Percentiles rank a stretch among this genome's conserved stretches.
phyloP scores from a whole-genome alignment of 1,140 invertebrate species.

The Macrosteles quadrilineatus region DNA sequence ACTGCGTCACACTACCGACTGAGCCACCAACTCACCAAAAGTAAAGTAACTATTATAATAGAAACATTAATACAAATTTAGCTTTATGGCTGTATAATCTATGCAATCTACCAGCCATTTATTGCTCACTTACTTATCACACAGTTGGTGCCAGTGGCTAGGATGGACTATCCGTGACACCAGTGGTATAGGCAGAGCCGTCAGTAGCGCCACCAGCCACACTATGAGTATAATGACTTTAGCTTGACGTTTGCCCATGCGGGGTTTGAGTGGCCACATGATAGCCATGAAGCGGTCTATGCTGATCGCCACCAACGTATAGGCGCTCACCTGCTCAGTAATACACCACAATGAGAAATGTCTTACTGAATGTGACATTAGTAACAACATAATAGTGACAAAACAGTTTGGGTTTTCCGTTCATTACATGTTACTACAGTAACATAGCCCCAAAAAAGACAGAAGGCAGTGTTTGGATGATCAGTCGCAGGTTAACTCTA shows the following conservation, averaged over 20 bases:
- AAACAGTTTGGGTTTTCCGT: not conserved
- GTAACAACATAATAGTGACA: not conserved
- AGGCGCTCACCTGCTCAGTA: constrained; percentile 63
- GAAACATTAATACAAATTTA: too few relatives aligned
- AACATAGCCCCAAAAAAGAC: too few relatives aligned
- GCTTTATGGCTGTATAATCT: too few relatives aligned
- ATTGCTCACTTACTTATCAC: constrained; percentile 61
- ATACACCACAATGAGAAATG: constrained; percentile 24
- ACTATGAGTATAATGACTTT: constrained; percentile 71
- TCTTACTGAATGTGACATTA: not conserved
- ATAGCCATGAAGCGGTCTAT: constrained; percentile 87
- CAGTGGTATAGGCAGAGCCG: constrained; percentile 78
- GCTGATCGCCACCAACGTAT: constrained; percentile 83
- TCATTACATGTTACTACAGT: too few relatives aligned
- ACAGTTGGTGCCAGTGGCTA: constrained; percentile 57
- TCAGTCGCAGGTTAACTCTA: too few relatives aligned
- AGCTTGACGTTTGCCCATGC: constrained; percentile 72
- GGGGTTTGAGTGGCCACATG: constrained; percentile 79
- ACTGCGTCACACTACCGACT: too few relatives aligned
- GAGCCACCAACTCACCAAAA: too few relatives aligned
- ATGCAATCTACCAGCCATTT: too few relatives aligned
- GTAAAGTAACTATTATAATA: too few relatives aligned
- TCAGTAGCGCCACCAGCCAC: constrained; percentile 76
- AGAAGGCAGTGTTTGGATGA: too few relatives aligned
- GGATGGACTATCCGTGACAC: constrained; percentile 64